Evolutionary conservation across 2,888 invertebrate genomes (phyloP).

Genomic region (Gasteruption jaculator): DNA sequence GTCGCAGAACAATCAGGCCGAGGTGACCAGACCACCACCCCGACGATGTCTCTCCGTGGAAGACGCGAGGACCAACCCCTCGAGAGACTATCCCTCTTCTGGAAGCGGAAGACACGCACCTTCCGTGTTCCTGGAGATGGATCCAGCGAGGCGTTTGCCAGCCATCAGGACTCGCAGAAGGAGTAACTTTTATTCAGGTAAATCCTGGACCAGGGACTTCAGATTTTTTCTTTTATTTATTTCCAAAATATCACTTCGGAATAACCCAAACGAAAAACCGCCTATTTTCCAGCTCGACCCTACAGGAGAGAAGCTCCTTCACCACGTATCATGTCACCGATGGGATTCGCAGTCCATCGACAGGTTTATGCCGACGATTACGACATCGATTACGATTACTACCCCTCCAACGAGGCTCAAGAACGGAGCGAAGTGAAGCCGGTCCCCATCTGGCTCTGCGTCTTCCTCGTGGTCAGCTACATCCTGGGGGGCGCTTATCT

Average conservation of each 20-base stretch:
- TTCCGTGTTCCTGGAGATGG: constrained; percentile 30
- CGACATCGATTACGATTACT: constrained; percentile 59
- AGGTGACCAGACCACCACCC: constrained; percentile 28
- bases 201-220: too few relatives aligned
- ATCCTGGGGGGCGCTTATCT: constrained; percentile 85
- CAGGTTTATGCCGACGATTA: constrained; percentile 60
- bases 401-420: constrained; percentile 53
- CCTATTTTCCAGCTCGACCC: constrained; percentile 32
- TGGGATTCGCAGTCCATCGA: constrained; percentile 63
- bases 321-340: constrained; percentile 65
- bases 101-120: too few relatives aligned
- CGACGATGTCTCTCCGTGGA: constrained; percentile 40
- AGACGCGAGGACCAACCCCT: constrained; percentile 23
- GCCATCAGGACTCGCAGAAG: constrained; percentile 23
- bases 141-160: constrained; percentile 26
- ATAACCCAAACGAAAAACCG: too few relatives aligned
- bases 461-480: constrained; percentile 82
- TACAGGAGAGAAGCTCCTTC: constrained; percentile 47
- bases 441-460: constrained; percentile 87
- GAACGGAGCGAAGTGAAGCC: constrained; percentile 58
- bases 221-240: too few relatives aligned
- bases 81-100: too few relatives aligned
- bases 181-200: constrained; percentile 29
- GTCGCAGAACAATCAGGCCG: constrained; percentile 7
- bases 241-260: too few relatives aligned